Evolutionary conservation across 2,113 vertebrate genomes (phyloP).

Genomic region (Eptatretus burgeri): DNA sequence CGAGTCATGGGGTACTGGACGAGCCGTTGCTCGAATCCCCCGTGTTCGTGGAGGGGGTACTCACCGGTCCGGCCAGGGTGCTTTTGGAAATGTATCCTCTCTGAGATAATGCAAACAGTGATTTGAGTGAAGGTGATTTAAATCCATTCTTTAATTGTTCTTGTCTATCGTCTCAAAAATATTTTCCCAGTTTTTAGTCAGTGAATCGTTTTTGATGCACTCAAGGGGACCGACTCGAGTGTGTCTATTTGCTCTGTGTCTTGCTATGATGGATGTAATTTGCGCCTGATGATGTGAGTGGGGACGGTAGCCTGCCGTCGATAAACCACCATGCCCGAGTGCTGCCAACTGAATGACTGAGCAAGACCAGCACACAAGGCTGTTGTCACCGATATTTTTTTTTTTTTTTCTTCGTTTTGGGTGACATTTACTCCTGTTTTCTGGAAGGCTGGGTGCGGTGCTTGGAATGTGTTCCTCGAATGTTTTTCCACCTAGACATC

Average conservation of each 20-base stretch:
- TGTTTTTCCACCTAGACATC: too few species aligned
- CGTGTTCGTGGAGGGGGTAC: conserved; percentile 82
- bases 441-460: too few species aligned
- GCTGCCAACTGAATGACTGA: conserved; percentile 23
- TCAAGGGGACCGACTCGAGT: too few species aligned
- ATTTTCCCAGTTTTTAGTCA: background rate
- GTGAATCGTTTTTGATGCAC: background rate
- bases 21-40: conserved; percentile 84
- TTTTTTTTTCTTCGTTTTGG: too few species aligned
- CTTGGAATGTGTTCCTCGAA: too few species aligned
- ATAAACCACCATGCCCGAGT: conserved; percentile 18
- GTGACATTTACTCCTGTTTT: too few species aligned
- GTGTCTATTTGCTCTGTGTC: conserved; percentile 7
- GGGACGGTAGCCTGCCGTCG: conserved; percentile 41
- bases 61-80: conserved; percentile 88
- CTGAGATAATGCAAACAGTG: background rate
- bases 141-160: too few species aligned
- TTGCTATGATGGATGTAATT: conserved; percentile 40
- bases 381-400: too few species aligned
- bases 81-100: conserved; percentile 98
- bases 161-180: too few species aligned
- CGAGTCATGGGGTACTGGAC: conserved; percentile 92
- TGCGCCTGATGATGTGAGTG: conserved; percentile 26
- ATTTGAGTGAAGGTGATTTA: background rate
- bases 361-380: conserved; percentile 14